Conservation (phyloP, 2,888 invertebrate species). For the Cylindroiulus punctatus region DNA sequence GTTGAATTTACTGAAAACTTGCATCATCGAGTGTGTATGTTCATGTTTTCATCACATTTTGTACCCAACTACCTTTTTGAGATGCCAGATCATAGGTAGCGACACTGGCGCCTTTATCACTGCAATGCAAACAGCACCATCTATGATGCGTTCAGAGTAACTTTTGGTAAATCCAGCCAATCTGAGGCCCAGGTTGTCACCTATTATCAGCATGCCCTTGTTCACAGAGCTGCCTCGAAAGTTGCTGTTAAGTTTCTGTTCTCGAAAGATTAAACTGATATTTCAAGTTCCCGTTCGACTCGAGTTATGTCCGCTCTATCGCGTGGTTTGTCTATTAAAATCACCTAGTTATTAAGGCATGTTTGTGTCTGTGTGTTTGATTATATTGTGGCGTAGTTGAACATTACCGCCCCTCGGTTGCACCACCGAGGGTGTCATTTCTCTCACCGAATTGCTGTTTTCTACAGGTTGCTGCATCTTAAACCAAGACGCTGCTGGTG, state of each 20-base stretch:
- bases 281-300: background rate
- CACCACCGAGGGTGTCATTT: background rate
- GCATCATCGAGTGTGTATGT: background rate
- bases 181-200: too few relatives aligned
- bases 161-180: background rate
- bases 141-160: background rate
- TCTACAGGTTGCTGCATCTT: background rate
- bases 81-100: background rate
- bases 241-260: slow-evolving; percentile 6
- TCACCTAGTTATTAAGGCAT: slow-evolving; percentile 10
- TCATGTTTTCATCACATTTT: background rate
- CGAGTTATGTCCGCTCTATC: background rate
- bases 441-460: background rate
- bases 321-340: slow-evolving; percentile 1
- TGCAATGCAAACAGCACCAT: background rate
- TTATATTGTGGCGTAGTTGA: background rate
- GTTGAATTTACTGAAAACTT: background rate
- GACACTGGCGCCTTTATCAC: background rate
- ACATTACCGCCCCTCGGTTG: background rate
- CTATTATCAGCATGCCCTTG: background rate
- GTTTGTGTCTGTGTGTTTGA: background rate
- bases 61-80: background rate
- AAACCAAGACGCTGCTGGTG: background rate
- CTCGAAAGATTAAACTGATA: background rate
- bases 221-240: background rate